phyloP scores from a whole-genome alignment of 64 coral and sea anemone species.

The Orbicella faveolata region DNA sequence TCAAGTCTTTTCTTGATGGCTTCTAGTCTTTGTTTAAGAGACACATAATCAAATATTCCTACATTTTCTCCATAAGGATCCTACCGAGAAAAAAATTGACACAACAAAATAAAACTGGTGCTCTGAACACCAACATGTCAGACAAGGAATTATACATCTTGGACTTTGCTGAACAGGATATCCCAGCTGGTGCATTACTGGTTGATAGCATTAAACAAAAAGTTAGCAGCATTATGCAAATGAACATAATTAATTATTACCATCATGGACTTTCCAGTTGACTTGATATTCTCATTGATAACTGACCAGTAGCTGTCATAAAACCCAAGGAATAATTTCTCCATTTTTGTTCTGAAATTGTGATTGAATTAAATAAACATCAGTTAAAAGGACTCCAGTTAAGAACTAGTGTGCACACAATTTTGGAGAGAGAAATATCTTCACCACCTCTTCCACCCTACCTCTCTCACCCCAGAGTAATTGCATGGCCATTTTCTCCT shows the following conservation, averaged over 20 bases:
- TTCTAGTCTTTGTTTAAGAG: constrained; percentile 71
- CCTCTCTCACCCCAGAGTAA: too few relatives aligned
- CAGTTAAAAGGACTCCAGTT: too few relatives aligned
- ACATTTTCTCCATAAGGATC: constrained; percentile 80
- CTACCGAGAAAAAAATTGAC: constrained; percentile 19
- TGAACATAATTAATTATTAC: constrained; percentile 5
- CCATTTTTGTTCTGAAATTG: constrained; percentile 82
- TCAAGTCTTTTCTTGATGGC: constrained; percentile 81
- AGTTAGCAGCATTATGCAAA: not conserved
- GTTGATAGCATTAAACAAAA: too few relatives aligned
- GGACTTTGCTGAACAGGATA: too few relatives aligned
- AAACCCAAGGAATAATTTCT: constrained; percentile 92
- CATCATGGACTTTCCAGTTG: constrained; percentile 88
- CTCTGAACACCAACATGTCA: not conserved
- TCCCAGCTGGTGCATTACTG: too few relatives aligned
- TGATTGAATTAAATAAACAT: not conserved
- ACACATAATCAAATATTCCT: constrained; percentile 76
- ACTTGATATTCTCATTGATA: constrained; percentile 64
- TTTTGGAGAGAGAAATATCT: too few relatives aligned
- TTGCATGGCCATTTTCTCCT: too few relatives aligned
- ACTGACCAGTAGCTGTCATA: constrained; percentile 90
- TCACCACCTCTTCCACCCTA: too few relatives aligned
- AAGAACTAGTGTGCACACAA: too few relatives aligned
- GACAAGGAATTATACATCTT: too few relatives aligned
- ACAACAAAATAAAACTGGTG: not conserved